Evolutionary conservation across 2,888 invertebrate species (phyloP).

Genomic region (Drosophila melanosoma): DNA sequence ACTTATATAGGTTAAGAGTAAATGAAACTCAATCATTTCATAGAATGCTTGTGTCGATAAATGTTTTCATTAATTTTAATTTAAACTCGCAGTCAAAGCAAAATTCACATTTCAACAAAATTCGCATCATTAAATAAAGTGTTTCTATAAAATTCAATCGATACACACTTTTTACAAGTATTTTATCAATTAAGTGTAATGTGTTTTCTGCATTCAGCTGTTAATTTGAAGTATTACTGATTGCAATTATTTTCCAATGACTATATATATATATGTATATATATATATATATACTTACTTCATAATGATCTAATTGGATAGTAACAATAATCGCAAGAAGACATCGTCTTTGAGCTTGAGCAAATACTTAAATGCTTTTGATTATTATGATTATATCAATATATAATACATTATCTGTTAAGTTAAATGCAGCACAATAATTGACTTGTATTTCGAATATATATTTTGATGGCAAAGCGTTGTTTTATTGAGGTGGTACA

Average conservation of each 20-base stretch:
- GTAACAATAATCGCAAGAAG: neutral
- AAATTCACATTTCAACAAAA: neutral
- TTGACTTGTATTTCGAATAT: slow-evolving; percentile 7
- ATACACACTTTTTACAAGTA: neutral
- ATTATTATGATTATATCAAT: neutral
- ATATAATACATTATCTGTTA: neutral
- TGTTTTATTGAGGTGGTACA: neutral
- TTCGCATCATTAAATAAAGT: neutral
- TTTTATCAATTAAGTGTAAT: neutral
- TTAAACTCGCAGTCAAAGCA: neutral
- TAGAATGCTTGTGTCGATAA: neutral
- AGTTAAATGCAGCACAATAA: slow-evolving; percentile 5
- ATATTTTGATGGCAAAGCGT: neutral
- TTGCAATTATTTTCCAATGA: neutral
- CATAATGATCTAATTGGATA: neutral
- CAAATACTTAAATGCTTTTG: neutral
- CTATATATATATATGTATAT: neutral
- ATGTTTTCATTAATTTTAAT: slow-evolving; percentile 1
- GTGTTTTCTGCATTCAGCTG: neutral
- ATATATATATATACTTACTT: neutral
- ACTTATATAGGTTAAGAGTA: neutral
- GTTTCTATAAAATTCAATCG: neutral
- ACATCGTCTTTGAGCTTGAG: neutral
- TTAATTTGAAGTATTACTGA: neutral
- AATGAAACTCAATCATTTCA: neutral